Conservation (phyloP, 92 coral and sea anemone species). For the Pocillopora meandrina region DNA sequence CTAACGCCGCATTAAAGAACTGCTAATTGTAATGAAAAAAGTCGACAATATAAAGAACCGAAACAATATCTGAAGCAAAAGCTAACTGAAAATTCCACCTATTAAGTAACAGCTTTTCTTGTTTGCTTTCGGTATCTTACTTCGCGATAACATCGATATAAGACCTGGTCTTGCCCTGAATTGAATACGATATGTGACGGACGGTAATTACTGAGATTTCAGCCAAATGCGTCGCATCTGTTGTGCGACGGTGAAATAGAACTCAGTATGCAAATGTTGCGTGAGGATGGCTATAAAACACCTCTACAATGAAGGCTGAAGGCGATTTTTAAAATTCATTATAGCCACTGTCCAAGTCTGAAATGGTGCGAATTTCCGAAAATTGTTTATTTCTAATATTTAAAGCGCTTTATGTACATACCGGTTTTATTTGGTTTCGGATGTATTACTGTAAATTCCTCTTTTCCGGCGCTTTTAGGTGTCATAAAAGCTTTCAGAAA, state of each 20-base stretch:
- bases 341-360: neutral
- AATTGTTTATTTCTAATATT: conserved; percentile 40
- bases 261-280: conserved; percentile 39
- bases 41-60: conserved; percentile 4
- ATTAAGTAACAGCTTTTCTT: conserved; percentile 34
- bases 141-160: conserved; percentile 35
- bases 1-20: conserved; percentile 1
- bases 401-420: conserved; percentile 44
- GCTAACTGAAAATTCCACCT: conserved; percentile 27
- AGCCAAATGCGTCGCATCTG: conserved; percentile 43
- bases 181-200: conserved; percentile 35
- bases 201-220: conserved; percentile 38
- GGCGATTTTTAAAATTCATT: conserved; percentile 4
- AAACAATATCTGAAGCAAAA: conserved; percentile 23
- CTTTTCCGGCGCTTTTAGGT: conserved; percentile 51
- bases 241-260: conserved; percentile 20
- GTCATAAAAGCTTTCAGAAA: conserved; percentile 55
- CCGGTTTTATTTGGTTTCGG: conserved; percentile 46
- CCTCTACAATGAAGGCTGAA: conserved; percentile 4
- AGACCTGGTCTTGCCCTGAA: conserved; percentile 27
- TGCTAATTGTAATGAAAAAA: conserved; percentile 42
- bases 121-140: conserved; percentile 42
- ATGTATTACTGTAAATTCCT: conserved; percentile 45
- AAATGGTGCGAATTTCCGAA: conserved; percentile 44
- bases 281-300: conserved; percentile 17